phyloP scores from a whole-genome alignment of 2,888 invertebrate genomes.

The Tetheella fluctuosa region DNA sequence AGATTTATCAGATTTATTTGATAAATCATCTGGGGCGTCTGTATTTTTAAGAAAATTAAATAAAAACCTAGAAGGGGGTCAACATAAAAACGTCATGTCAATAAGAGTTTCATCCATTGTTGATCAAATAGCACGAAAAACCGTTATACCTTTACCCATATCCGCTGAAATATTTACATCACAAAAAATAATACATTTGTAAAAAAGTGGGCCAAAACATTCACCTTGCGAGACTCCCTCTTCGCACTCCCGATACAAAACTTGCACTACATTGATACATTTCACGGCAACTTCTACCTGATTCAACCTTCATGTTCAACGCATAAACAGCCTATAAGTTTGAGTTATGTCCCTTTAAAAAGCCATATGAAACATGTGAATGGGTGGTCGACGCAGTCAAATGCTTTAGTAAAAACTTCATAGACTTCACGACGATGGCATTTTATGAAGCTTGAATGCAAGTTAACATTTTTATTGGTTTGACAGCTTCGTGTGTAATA shows the following conservation, averaged over 20 bases:
- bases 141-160: conserved; percentile 41
- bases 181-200: conserved; percentile 46
- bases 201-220: conserved; percentile 59
- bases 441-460: conserved; percentile 37
- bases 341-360: conserved; percentile 51
- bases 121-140: conserved; percentile 17
- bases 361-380: conserved; percentile 47
- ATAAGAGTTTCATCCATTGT: not conserved
- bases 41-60: no score
- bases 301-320: conserved; percentile 59
- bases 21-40: no score
- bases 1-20: no score
- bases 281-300: conserved; percentile 80
- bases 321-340: conserved; percentile 57
- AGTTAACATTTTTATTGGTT: conserved; percentile 29
- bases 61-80: not conserved
- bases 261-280: conserved; percentile 80
- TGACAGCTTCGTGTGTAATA: conserved; percentile 6
- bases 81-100: not conserved
- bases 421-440: conserved; percentile 25
- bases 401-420: conserved; percentile 52
- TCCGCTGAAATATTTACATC: conserved; percentile 33
- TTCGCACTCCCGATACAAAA: conserved; percentile 80
- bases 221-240: conserved; percentile 73
- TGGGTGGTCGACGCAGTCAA: conserved; percentile 65